Percentiles rank a stretch among this genome's conserved stretches.
phyloP scores from a whole-genome alignment of 1,140 invertebrate genomes.

The Frieseomelitta varia region DNA sequence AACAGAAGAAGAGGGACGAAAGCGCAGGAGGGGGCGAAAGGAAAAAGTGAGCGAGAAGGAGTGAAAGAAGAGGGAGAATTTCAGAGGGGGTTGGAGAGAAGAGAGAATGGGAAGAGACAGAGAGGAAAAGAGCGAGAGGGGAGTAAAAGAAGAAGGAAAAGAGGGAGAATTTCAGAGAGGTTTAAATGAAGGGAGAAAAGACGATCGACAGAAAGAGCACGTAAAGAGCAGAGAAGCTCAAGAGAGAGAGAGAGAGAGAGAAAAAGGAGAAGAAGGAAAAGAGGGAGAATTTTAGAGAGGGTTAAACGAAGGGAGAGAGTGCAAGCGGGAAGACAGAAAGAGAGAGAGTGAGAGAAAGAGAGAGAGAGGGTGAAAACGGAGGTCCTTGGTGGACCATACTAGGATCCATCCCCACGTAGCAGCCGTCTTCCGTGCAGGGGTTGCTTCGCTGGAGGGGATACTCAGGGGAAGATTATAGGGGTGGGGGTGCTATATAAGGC shows the following conservation, averaged over 20 bases:
- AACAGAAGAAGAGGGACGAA: not conserved
- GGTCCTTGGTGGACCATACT: slow-evolving; percentile 62
- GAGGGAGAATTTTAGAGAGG: slow-evolving; percentile 40
- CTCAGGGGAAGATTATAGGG: slow-evolving; percentile 74
- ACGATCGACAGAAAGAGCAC: slow-evolving; percentile 1
- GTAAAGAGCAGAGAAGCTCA: slow-evolving; percentile 25
- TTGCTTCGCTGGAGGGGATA: slow-evolving; percentile 67
- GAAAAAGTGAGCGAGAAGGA: too few species aligned
- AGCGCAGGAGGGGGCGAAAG: too few species aligned
- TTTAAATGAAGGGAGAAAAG: slow-evolving; percentile 48
- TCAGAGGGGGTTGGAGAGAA: too few species aligned
- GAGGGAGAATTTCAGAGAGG: slow-evolving; percentile 40
- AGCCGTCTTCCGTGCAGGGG: slow-evolving; percentile 64
- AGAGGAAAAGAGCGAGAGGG: slow-evolving; percentile 6
- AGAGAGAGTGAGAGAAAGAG: too few species aligned
- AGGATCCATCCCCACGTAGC: slow-evolving; percentile 71
- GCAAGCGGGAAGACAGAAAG: slow-evolving; percentile 19
- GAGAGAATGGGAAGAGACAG: not conserved
- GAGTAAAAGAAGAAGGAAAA: slow-evolving; percentile 1
- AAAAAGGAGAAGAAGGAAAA: slow-evolving; percentile 2
- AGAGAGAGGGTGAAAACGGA: slow-evolving; percentile 34
- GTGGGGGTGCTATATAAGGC: slow-evolving; percentile 81
- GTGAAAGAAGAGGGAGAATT: too few species aligned
- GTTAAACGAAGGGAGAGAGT: slow-evolving; percentile 46
- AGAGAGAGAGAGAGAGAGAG: not conserved